Evolutionary conservation across 2,888 invertebrate species (phyloP), one percentile per base, ranked within the genome.

Genomic region (Xanthia icteritia): DNA sequence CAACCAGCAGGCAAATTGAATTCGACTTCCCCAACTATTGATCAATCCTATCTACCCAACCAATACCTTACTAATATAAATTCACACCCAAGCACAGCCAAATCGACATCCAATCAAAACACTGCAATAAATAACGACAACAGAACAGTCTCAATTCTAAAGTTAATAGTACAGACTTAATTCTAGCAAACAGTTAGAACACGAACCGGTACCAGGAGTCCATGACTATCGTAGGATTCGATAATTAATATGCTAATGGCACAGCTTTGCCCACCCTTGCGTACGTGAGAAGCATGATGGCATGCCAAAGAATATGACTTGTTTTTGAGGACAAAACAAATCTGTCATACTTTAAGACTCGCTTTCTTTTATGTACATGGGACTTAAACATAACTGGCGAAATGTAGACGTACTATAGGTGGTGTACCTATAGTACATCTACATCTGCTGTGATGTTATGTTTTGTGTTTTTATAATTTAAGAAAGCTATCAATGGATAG

Each of bases 221-320:
- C 65, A 89, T 89, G 90, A 90, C 92, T 91, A 92, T 91, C 88
- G 90, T 88, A 90, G 91, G 92, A 92, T 93, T 94, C 92, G 91
- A 93, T 95, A 93, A 95, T 95, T 94, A 95, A 94, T 95, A 95
- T 95, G 95, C 93, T 94, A 95, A 95, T 95, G 91, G 92, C 88
- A 86, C 90, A 90, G 92, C 91, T 92, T 92, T 92, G 91, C 94
- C 93, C 93, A 92, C 93, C 94, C 93, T 91, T 88, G 90, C 87
- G 91, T 90, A 94, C 93, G 94, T 94, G 94, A 93, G 90, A 87
- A 82, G 92, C 91, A 91, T 93, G 89, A 85, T 84, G 84, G 76
- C 48, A 6, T 27, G 84, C 36, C 83, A 88, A 86, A 86, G 86
- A 78, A 73, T 81, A 60, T 74, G 51, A n/a, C 36, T 13, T 42